A percentile compares a stretch with the other conserved stretches of the same genome.
Evolutionary conservation across 2,113 vertebrate species (phyloP).

Genomic region (Nyctereutes procyonoides): DNA sequence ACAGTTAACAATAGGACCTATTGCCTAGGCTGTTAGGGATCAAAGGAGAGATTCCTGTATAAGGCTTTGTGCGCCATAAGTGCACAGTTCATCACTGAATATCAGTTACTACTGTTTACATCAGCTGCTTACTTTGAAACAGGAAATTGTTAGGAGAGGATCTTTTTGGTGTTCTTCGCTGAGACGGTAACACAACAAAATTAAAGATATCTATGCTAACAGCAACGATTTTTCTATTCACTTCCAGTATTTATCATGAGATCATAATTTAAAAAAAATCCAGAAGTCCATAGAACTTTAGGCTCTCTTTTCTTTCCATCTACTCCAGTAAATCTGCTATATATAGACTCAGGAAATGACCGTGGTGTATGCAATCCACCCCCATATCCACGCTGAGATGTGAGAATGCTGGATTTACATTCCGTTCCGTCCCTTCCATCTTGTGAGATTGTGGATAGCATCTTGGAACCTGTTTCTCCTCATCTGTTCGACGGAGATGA

Average conservation of each 20-base stretch:
- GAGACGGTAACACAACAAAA: slow-evolving; percentile 5
- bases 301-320: slow-evolving; percentile 48
- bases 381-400: not conserved
- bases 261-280: not conserved
- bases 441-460: not conserved
- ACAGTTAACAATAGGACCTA: not conserved
- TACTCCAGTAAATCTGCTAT: not conserved
- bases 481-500: not conserved
- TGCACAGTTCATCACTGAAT: not conserved
- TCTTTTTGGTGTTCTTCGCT: not conserved
- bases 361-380: not conserved
- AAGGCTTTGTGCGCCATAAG: not conserved
- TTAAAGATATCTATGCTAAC: not conserved
- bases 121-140: slow-evolving; percentile 27
- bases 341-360: slow-evolving; percentile 53
- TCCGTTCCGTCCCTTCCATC: not conserved
- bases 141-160: slow-evolving; percentile 30
- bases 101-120: not conserved
- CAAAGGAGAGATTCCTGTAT: not conserved
- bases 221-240: slow-evolving; percentile 1
- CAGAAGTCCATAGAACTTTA: not conserved
- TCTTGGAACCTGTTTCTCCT: slow-evolving; percentile 57
- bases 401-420: slow-evolving; percentile 2
- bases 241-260: slow-evolving; percentile 36
- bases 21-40: not conserved